phyloP scores from a whole-genome alignment of 1,140 invertebrate species.

The Tetramorium alpestre region DNA sequence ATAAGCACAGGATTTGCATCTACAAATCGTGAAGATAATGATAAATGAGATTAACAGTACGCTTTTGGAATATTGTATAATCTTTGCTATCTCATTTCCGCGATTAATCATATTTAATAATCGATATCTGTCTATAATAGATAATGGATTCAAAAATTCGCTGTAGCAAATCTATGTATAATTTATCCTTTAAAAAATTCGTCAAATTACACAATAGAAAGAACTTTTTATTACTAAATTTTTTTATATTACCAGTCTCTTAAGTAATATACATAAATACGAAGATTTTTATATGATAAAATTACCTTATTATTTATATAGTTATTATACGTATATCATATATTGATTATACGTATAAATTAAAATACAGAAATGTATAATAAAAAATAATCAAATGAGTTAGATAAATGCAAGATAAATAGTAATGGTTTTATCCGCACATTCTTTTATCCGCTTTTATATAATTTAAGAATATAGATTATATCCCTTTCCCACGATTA shows the following conservation, averaged over 20 bases:
- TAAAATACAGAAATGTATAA: not conserved
- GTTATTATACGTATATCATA: not conserved
- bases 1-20: not conserved
- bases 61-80: not conserved
- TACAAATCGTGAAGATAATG: not conserved
- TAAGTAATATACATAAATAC: not conserved
- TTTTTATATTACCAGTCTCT: not conserved
- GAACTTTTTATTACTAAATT: not conserved
- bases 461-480: no score
- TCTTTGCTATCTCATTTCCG: not conserved
- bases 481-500: no score
- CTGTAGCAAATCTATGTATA: not conserved
- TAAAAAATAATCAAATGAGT: not conserved
- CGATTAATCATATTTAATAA: not conserved
- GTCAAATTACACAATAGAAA: not conserved
- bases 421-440: no score
- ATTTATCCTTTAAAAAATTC: not conserved
- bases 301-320: not conserved
- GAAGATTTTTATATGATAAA: not conserved
- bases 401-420: not conserved
- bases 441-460: no score
- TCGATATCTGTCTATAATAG: not conserved
- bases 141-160: not conserved
- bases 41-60: not conserved
- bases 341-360: not conserved